Conservation (phyloP, 2,113 vertebrate genomes). For the Dolichotis patagonum region DNA sequence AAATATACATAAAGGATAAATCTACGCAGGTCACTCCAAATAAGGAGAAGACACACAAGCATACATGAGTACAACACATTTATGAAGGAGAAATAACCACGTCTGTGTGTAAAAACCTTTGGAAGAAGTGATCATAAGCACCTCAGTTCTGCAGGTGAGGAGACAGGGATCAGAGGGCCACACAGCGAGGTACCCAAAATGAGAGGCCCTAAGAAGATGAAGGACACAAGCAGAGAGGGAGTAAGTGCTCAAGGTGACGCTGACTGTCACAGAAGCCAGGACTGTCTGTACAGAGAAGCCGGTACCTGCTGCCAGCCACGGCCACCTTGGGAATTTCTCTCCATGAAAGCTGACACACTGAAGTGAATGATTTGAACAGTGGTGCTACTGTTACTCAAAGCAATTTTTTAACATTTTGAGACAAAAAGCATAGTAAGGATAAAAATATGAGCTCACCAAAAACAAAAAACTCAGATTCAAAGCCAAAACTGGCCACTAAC, state of each 20-base stretch:
- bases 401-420: not conserved
- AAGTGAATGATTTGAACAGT: not conserved
- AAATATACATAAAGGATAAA: not conserved
- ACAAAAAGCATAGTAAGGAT: not conserved
- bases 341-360: fast-evolving
- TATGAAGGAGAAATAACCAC: not conserved
- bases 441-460: not conserved
- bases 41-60: no score
- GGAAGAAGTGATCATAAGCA: not conserved
- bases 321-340: not conserved
- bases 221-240: fast-evolving
- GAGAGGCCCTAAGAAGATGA: not conserved
- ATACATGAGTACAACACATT: fast-evolving
- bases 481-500: not conserved
- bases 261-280: not conserved
- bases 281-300: fast-evolving
- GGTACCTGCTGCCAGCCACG: not conserved
- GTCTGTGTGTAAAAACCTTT: not conserved
- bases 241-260: fast-evolving
- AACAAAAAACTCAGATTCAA: not conserved
- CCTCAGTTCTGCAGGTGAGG: not conserved
- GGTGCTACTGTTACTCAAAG: not conserved
- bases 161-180: not conserved
- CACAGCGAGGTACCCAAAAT: no score
- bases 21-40: not conserved